Evolutionary conservation across 2,113 vertebrate species (phyloP), one percentile per base, ranked within the genome.

Genomic region (Pangasianodon hypophthalmus): DNA sequence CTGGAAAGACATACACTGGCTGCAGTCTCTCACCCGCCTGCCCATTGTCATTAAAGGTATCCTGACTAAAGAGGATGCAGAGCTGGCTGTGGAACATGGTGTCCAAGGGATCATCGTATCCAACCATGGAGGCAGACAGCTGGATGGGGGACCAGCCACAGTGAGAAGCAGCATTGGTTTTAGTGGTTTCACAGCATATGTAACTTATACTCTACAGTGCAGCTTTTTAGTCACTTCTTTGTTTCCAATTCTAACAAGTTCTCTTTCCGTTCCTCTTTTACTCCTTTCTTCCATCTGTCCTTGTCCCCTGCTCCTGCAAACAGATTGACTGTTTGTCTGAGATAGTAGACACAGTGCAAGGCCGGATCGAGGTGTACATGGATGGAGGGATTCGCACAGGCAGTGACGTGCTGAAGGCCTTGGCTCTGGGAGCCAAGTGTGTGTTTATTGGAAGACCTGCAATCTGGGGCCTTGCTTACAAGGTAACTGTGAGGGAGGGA

Each of bases 31-130:
- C 90, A 98, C 98, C n/a, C 92, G 58, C 11, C 93, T 99, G 91
- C 98, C 98, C 56, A 96, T 99, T 90, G 97, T 99, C 92, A 96
- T 99, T 93, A 99, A 99, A 94, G 98, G 98, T 52, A 98, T 99
- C 94, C 92, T 99, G 93, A 99, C 98, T 0, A 98, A 96, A 93
- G 98, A 99, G 94, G 98, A 99, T 18, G 98, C 98, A 0, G 97
- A 98, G 93, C 93, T 99, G 94, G 98, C 98, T 0, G 94, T 98
- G 93, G 96, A 96, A 81, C 96, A 99, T 0, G 97, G 97, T 0
- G 96, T 98, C 44, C 96, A 97, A 37, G 98, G 97, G 87, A 97
- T 99, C 95, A 96, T 99, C 0, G 98, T 99, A 89, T 99, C 98
- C 88, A 99, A 99, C 91, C 98, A 99, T 0, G 98, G 98, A 0